phyloP scores from a whole-genome alignment of 1,140 invertebrate species.

The Carcinoscorpius rotundicauda region DNA sequence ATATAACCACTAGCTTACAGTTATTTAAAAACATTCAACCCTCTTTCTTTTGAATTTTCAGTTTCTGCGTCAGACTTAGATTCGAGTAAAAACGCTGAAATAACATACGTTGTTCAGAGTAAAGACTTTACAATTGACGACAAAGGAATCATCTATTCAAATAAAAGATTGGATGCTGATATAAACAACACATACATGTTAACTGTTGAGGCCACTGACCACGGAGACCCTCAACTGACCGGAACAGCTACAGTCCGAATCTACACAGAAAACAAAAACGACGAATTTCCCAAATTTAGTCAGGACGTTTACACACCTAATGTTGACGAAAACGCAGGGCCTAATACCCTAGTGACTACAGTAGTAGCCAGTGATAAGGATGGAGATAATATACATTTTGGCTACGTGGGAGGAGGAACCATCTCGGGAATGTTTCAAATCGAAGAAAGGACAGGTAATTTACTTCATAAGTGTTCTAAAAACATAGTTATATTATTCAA shows the following conservation, averaged over 20 bases:
- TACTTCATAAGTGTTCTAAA: too few relatives aligned
- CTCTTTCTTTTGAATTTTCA: slow-evolving; percentile 11
- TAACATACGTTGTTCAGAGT: slow-evolving; percentile 81
- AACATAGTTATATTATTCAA: too few relatives aligned
- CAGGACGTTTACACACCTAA: slow-evolving; percentile 93
- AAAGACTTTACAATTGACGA: slow-evolving; percentile 87
- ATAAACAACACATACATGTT: slow-evolving; percentile 93
- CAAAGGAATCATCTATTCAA: slow-evolving; percentile 80
- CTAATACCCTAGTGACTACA: slow-evolving; percentile 83
- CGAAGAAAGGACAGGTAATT: slow-evolving; percentile 69
- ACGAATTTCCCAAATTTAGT: slow-evolving; percentile 90
- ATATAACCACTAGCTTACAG: neutral
- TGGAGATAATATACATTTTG: slow-evolving; percentile 85
- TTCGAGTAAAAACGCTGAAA: slow-evolving; percentile 83
- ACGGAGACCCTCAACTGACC: slow-evolving; percentile 79
- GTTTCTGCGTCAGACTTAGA: slow-evolving; percentile 88
- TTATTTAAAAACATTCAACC: neutral
- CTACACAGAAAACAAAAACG: slow-evolving; percentile 92
- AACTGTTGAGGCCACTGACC: slow-evolving; percentile 79
- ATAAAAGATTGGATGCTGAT: slow-evolving; percentile 84
- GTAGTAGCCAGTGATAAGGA: slow-evolving; percentile 92
- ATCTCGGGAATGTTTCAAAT: slow-evolving; percentile 86
- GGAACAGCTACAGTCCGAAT: slow-evolving; percentile 83
- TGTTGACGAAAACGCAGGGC: slow-evolving; percentile 88
- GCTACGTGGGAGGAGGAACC: slow-evolving; percentile 80